Base-by-base conservation (phyloP, 2,113 vertebrate genomes). In the Platysteira castanea region DNA sequence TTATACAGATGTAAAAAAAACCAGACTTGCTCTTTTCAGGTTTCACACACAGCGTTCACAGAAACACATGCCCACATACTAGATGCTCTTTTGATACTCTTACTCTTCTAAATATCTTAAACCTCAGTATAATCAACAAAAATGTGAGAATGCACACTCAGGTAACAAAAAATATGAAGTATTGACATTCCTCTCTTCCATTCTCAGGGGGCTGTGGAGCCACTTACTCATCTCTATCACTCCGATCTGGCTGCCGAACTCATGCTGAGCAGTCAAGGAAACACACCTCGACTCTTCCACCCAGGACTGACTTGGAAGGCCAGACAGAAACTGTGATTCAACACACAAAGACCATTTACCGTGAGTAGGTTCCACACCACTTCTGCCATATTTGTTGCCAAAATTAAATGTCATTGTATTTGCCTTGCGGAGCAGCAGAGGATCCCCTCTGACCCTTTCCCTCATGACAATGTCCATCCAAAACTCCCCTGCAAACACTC, bases 81-180 rank as follows among this genome's bases (percentile, higher is more conserved):
- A 53, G 37, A 84, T 68, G 33, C 16, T 70, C 22, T 16, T 84
- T 59, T 22, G 41, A 64, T 53, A 69, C 4, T 80, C 73, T 4
- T 22, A 52, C 20, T 59, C 63, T 74, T 75, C 44, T 19, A 65
- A 31, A 10, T 47, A 31, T 16, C 87, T 53, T 73, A 73, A 61
- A 80, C 42, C 18, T 71, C 61, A 23, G 7, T 23, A 26, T 10
- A 57, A 69, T 27, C 28, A 60, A 65, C 31, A 73, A 49, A 85
- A 61, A 26, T 2, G 71, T 1, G 12, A 93, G 50, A 75, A 81
- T 0, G 2, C 28, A 75, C 61, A 60, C 4, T 28, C 10, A 0
- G 0, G 22, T 44, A 61, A 84, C 44, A 81, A 60, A 65, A 86
- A 67, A 14, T 1, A 54, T 0, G 1, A 17, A 79, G 20, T 35